These are phyloP conservation scores for Itoplectis maculator DNA, from an alignment of 2,888 invertebrate genomes.

Conservation along the genomic window DNA sequence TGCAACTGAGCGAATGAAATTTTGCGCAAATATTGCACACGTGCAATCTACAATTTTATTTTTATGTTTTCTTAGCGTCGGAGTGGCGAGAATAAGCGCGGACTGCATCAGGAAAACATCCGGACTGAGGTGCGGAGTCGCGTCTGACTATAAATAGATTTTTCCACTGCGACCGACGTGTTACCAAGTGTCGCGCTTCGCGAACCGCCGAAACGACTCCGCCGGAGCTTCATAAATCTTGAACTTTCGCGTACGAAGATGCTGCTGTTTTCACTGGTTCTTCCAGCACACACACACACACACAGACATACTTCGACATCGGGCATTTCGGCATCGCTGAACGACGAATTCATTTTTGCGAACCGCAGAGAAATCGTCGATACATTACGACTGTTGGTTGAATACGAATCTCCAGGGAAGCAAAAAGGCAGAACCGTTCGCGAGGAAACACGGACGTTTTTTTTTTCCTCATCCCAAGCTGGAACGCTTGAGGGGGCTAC, in stretches of 20 bases:
- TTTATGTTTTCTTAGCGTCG: no score
- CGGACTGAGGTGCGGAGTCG: not conserved
- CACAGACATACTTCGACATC: not conserved
- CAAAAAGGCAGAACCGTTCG: not conserved
- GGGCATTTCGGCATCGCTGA: no score
- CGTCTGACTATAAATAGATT: not conserved
- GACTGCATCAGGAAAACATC: no score
- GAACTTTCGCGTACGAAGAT: not conserved
- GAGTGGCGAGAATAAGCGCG: no score
- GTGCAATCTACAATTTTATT: no score
- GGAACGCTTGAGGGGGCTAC: not conserved
- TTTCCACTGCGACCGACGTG: not conserved
- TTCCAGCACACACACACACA: not conserved
- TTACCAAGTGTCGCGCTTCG: not conserved
- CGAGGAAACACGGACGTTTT: constrained; percentile 2
- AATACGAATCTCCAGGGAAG: not conserved
- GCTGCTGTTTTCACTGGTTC: not conserved
- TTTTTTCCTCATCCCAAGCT: no score
- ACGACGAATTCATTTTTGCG: not conserved
- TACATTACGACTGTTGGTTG: no score
- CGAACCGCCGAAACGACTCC: not conserved
- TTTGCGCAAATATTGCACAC: not conserved
- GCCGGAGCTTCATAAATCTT: constrained; percentile 6
- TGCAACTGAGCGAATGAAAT: not conserved
- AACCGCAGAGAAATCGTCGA: not conserved